Evolutionary conservation across 2,113 vertebrate genomes (phyloP), one percentile per base, ranked within the genome.

Genomic region (Anas platyrhynchos): DNA sequence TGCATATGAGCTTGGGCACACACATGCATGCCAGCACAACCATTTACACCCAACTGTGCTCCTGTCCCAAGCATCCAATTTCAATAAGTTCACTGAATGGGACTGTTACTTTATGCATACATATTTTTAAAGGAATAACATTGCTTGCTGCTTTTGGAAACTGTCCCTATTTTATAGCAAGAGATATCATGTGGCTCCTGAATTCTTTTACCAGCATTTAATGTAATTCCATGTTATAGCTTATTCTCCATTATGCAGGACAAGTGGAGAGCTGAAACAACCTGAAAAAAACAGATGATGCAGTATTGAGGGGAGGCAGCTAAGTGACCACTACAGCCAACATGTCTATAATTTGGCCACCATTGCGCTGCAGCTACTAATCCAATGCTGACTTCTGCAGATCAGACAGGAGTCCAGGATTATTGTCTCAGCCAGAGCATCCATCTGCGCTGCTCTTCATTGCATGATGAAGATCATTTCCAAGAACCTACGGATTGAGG

Each of bases 1-100:
- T 72, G 62, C 41, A 15, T n/a, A 75, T 71, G 46, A 86, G 27
- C 41, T 86, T 81, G 31, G 67, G 55, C 15, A 74, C 32, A 11
- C 1, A 2, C 31, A 27, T 0, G 0, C 44, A 41, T 5, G 8
- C 8, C 13, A 26, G 7, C 44, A 27, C 20, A 71, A n/a, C 18
- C 20, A 16, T 36, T 59, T 76, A n/a, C 7, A 31, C 67, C n/a
- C 3, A 1, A 16, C 27, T 2, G 0, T 18, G 6, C 16, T 89
- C 1, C 50, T 85, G 55, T 78, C 66, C 43, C 66, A 82, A 75
- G 54, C 32, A 56, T 46, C 41, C 61, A 61, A 6, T 78, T 82
- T 66, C 72, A 91, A 59, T 23, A 71, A 69, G 26, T 87, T 75
- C 32, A 52, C 54, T 46, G 76, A 92, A 36, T 36, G 1, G 0